Percentiles rank a stretch among this genome's conserved stretches.
phyloP scores from a whole-genome alignment of 2,888 invertebrate species.

The Andricus quercusramuli region DNA sequence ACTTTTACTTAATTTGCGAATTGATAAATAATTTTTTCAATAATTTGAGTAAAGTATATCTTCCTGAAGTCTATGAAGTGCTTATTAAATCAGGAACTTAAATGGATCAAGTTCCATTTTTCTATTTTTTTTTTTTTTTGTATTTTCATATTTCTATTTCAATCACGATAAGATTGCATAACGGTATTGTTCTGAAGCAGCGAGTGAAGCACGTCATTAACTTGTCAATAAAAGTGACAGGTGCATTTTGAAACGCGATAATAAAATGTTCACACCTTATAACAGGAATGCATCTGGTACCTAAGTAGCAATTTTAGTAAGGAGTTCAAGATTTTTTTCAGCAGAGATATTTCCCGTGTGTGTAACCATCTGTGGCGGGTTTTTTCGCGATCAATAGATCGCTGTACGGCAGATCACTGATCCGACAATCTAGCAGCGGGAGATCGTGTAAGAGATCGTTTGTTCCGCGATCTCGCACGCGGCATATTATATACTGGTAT shows the following conservation, averaged over 20 bases:
- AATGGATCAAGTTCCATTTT: too few species aligned
- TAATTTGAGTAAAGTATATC: too few species aligned
- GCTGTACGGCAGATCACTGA: slow-evolving; percentile 71
- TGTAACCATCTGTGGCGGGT: slow-evolving; percentile 66
- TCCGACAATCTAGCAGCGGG: slow-evolving; percentile 74
- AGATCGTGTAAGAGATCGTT: slow-evolving; percentile 75
- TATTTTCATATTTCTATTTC: neutral
- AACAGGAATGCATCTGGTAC: neutral
- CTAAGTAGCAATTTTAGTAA: neutral
- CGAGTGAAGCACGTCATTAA: neutral
- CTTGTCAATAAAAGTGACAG: neutral
- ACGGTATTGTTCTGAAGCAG: neutral
- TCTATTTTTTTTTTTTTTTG: too few species aligned
- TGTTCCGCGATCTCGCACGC: slow-evolving; percentile 70
- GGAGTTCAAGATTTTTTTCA: neutral
- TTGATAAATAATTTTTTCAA: too few species aligned
- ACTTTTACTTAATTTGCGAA: too few species aligned
- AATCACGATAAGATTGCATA: neutral
- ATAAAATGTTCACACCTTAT: neutral
- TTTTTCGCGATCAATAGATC: slow-evolving; percentile 74
- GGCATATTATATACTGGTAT: slow-evolving; percentile 56
- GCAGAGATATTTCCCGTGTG: slow-evolving; percentile 56
- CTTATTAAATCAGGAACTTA: too few species aligned
- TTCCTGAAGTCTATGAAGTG: too few species aligned
- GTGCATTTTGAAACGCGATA: neutral